Percentiles rank a stretch among this genome's conserved stretches.
phyloP scores from a whole-genome alignment of 2,888 invertebrate genomes.

The Andricus curvator region DNA sequence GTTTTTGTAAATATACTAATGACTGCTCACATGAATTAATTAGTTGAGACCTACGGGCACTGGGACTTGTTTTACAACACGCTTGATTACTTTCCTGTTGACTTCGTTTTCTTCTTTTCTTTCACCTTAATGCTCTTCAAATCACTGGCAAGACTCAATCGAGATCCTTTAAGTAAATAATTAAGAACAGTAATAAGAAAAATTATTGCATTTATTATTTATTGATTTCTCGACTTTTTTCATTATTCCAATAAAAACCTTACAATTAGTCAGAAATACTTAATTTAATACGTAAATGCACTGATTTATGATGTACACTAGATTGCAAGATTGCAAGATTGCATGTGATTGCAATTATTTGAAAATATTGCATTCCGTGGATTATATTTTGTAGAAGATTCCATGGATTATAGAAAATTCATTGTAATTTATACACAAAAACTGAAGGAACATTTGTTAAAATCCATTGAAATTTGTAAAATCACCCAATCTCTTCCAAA shows the following conservation, averaged over 20 bases:
- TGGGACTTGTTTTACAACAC: slow-evolving; percentile 20
- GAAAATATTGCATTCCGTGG: too few species aligned
- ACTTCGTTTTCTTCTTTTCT: slow-evolving; percentile 8
- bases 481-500: too few species aligned
- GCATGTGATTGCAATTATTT: too few species aligned
- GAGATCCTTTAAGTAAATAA: neutral
- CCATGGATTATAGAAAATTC: too few species aligned
- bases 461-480: too few species aligned
- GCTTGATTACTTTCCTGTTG: slow-evolving; percentile 27
- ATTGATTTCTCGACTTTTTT: neutral
- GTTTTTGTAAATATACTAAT: slow-evolving; percentile 35
- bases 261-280: too few species aligned
- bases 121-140: neutral
- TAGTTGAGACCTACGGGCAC: slow-evolving; percentile 9
- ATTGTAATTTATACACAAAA: too few species aligned
- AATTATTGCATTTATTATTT: neutral
- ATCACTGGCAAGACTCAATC: neutral
- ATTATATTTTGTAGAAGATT: too few species aligned
- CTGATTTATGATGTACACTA: too few species aligned
- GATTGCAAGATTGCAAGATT: too few species aligned
- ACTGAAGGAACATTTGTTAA: too few species aligned
- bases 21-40: slow-evolving; percentile 26
- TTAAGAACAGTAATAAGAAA: neutral
- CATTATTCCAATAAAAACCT: neutral
- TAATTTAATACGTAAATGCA: too few species aligned